These are phyloP conservation scores for Thymelicus acteon DNA, from an alignment of 2,888 invertebrate species.

Conservation along the genomic window DNA sequence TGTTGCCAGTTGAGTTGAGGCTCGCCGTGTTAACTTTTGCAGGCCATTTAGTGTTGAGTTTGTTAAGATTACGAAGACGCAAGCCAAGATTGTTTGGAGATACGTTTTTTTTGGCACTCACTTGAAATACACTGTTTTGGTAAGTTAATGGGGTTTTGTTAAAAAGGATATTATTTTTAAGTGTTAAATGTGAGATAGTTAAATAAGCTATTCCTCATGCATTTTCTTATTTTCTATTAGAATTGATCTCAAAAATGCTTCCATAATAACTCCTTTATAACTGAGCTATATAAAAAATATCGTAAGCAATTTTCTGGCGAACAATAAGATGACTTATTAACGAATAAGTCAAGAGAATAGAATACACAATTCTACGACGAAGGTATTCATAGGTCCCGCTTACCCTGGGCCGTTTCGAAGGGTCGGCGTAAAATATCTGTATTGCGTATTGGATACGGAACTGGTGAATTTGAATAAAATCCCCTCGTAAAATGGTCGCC, in stretches of 20 bases:
- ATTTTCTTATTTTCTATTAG: too few relatives aligned
- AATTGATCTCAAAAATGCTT: too few relatives aligned
- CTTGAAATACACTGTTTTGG: background rate
- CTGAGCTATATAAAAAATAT: too few relatives aligned
- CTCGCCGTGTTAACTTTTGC: slow-evolving; percentile 23
- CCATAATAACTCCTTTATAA: too few relatives aligned
- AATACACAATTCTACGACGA: slow-evolving; percentile 3
- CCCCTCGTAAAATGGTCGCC: slow-evolving; percentile 77
- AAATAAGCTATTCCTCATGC: too few relatives aligned
- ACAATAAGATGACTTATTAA: background rate
- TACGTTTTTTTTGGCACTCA: slow-evolving; percentile 30
- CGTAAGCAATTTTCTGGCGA: too few relatives aligned
- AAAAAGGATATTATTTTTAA: too few relatives aligned
- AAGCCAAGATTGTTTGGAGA: slow-evolving; percentile 22
- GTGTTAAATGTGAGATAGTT: too few relatives aligned
- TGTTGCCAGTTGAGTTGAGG: background rate
- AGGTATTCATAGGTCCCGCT: slow-evolving; percentile 11
- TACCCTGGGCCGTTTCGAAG: slow-evolving; percentile 51
- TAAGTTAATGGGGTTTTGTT: too few relatives aligned
- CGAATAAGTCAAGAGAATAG: background rate
- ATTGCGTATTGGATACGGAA: slow-evolving; percentile 76
- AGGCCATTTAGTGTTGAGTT: slow-evolving; percentile 25
- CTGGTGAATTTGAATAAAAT: slow-evolving; percentile 81
- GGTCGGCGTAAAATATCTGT: slow-evolving; percentile 62
- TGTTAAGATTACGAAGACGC: slow-evolving; percentile 23